These are phyloP conservation scores for Numida meleagris DNA, from an alignment of 2,113 vertebrate species.

Conservation along the genomic window DNA sequence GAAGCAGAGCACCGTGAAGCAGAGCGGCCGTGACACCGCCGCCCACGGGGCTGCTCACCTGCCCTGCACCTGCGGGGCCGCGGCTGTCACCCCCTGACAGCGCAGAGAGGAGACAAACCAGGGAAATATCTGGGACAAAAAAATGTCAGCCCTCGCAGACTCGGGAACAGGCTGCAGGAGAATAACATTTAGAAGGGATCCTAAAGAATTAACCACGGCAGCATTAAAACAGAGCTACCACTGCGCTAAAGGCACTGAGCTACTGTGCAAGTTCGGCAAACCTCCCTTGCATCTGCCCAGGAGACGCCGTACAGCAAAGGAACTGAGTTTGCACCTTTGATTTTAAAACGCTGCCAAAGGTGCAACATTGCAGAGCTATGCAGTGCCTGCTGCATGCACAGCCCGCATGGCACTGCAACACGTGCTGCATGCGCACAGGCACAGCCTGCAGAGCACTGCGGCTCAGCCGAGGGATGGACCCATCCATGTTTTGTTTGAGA, in stretches of 20 bases:
- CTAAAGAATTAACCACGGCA: background rate
- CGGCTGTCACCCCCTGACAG: background rate
- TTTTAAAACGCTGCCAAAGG: accelerated
- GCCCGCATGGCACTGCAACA: no score
- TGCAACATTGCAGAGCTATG: background rate
- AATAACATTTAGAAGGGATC: background rate
- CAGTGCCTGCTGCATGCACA: no score
- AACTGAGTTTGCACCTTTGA: background rate
- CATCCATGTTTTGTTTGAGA: background rate
- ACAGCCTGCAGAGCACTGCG: no score
- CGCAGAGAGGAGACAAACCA: background rate
- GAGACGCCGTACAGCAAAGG: background rate
- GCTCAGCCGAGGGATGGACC: background rate
- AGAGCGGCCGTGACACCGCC: background rate
- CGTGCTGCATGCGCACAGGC: no score
- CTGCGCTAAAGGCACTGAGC: background rate
- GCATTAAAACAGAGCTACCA: background rate
- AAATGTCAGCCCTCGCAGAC: conserved; percentile 45
- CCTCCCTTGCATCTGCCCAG: accelerated
- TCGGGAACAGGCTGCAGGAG: background rate
- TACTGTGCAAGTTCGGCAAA: background rate
- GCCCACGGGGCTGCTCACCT: conserved; percentile 16
- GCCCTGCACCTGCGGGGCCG: conserved; percentile 20
- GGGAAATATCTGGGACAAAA: conserved; percentile 54
- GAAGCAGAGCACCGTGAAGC: conserved; percentile 5